Conservation (phyloP, 2,113 vertebrate species). For the Melierax canorus region DNA sequence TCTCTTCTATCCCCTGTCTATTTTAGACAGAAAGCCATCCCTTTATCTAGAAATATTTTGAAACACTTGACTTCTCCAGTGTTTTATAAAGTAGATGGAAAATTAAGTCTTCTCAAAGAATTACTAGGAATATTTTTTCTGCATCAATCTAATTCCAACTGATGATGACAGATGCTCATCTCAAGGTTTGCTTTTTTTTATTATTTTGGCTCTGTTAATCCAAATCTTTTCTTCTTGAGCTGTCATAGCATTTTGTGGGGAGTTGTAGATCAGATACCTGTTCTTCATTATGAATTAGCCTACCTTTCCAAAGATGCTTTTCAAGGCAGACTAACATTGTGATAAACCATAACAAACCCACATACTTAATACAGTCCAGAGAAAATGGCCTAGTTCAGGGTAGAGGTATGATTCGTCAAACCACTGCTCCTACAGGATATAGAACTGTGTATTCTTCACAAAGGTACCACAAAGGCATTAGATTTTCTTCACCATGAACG, state of each 20-base stretch:
- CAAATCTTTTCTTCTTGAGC: neutral
- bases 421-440: neutral
- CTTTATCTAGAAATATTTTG: neutral
- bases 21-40: neutral
- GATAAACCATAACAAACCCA: neutral
- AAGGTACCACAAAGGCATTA: neutral
- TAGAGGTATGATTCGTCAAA: neutral
- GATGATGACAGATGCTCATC: neutral
- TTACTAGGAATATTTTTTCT: neutral
- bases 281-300: neutral
- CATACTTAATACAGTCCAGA: neutral
- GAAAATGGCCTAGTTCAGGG: neutral
- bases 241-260: neutral
- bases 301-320: neutral
- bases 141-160: neutral
- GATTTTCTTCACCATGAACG: neutral
- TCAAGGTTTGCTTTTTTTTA: neutral
- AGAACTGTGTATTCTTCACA: neutral
- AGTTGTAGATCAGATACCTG: neutral
- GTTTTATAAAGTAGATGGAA: neutral
- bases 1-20: accelerated
- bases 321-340: neutral
- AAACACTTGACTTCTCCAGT: neutral
- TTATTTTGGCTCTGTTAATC: neutral
- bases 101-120: neutral